Evolutionary conservation across 2,888 invertebrate species (phyloP), one percentile per base, ranked within the genome.

Genomic region (Chalcosyrphus nemorum): DNA sequence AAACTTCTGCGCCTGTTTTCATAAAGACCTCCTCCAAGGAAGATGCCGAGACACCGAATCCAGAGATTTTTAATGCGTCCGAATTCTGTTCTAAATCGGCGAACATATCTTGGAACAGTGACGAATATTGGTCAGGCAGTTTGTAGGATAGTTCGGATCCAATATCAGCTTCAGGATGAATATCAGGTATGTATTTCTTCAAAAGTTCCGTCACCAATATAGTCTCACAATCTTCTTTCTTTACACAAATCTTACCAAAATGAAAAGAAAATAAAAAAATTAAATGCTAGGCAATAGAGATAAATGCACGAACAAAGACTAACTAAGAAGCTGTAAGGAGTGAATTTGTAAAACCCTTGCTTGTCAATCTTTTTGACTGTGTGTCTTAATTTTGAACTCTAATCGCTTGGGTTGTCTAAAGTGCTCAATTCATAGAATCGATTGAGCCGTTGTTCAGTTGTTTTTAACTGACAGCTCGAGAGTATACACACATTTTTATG

Each of bases 21-120:
- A 97, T 94, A 89, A 97, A 97, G 0, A 97, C 97, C 91, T 98
- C 97, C 92, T 97, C 97, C 91, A 98, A 93, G 0, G 97, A 96
- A 1, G 97, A 97, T 11, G 97, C 94, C 4, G 96, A 94, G 17
- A 97, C 94, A 3, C 97, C 97, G 89, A 95, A 97, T 89, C 96
- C 96, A 77, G 93, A 93, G 57, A 96, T 94, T 13, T 94, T 94
- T 15, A 97, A 92, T 0, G 89, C 89, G 0, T 91, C 89, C 5
- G 93, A 93, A 24, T 93, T 92, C 0, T 89, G 89, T 89, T 97
- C 96, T 32, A 97, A 91, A 57, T 95, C 94, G 15, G 91, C 91
- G 70, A 97, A 93, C 93, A 97, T 93, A 7, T 92, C 90, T 88
- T 95, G 95, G 89, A 96, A 96, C 6, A 92, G 88, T 43, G 92